These are phyloP conservation scores for Ormyrus labotus DNA, from an alignment of 2,888 invertebrate genomes.

Conservation along the genomic window DNA sequence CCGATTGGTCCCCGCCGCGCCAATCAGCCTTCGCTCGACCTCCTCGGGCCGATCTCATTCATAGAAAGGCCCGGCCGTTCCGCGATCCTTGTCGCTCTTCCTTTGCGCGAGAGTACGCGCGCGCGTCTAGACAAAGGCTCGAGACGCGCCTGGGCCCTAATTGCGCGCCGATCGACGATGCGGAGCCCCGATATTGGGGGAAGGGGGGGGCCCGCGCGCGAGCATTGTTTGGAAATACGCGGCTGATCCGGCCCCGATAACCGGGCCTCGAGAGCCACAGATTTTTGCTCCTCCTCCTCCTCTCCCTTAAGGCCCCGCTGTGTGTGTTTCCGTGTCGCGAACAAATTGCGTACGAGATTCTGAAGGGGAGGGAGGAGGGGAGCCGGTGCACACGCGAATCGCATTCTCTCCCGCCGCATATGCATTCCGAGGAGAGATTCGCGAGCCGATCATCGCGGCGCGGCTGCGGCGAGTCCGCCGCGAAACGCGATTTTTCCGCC, in stretches of 20 bases:
- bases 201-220: conserved; percentile 44
- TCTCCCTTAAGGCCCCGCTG: background rate
- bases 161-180: too few species aligned
- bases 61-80: background rate
- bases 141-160: too few species aligned
- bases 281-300: conserved; percentile 9
- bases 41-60: too few species aligned
- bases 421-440: conserved; percentile 30
- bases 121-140: too few species aligned
- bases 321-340: conserved; percentile 17
- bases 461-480: background rate
- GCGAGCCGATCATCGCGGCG: conserved; percentile 14
- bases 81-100: conserved; percentile 51
- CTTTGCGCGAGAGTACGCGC: conserved; percentile 59
- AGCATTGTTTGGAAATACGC: conserved; percentile 74
- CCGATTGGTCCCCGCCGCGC: background rate
- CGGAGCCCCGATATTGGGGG: too few species aligned
- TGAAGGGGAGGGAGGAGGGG: background rate
- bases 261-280: conserved; percentile 44
- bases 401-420: conserved; percentile 25
- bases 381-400: conserved; percentile 16
- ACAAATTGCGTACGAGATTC: conserved; percentile 44
- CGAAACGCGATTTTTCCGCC: conserved; percentile 14
- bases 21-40: too few species aligned
- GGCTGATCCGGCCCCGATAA: conserved; percentile 66